A percentile compares a stretch with the other conserved stretches of the same genome.
These are phyloP conservation scores for Dryobotodes eremita DNA, from an alignment of 2,888 invertebrate genomes.

Conservation along the genomic window DNA sequence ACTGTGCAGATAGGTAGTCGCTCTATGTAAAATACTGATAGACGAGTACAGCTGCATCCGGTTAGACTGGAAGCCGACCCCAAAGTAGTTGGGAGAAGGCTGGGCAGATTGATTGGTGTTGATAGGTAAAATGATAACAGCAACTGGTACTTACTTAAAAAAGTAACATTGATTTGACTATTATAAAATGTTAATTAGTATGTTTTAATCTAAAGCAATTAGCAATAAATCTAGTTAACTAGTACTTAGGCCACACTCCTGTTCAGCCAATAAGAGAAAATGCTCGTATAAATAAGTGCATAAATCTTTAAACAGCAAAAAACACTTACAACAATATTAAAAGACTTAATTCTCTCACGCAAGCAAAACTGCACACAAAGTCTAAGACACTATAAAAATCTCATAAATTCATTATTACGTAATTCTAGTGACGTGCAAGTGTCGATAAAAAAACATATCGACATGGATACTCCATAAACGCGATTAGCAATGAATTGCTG, in stretches of 20 bases:
- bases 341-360: constrained; percentile 58
- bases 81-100: too few species aligned
- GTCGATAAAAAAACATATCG: constrained; percentile 74
- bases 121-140: not conserved
- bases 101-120: too few species aligned
- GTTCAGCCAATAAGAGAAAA: constrained; percentile 48
- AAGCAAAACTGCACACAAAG: constrained; percentile 38
- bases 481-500: constrained; percentile 72
- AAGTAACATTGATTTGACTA: not conserved
- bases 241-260: constrained; percentile 28
- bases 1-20: too few species aligned
- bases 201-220: constrained; percentile 28
- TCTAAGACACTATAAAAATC: constrained; percentile 52
- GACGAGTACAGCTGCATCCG: too few species aligned
- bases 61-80: too few species aligned
- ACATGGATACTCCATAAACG: constrained; percentile 74
- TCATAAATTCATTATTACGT: constrained; percentile 69
- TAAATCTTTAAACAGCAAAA: constrained; percentile 56
- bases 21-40: too few species aligned
- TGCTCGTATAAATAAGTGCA: constrained; percentile 52
- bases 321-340: constrained; percentile 56
- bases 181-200: constrained; percentile 23
- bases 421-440: constrained; percentile 73
- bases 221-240: constrained; percentile 30
- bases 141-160: too few species aligned